Evolutionary conservation across 2,113 vertebrate species (phyloP), one percentile per base, ranked within the genome.

Genomic region (Sardina pilchardus): DNA sequence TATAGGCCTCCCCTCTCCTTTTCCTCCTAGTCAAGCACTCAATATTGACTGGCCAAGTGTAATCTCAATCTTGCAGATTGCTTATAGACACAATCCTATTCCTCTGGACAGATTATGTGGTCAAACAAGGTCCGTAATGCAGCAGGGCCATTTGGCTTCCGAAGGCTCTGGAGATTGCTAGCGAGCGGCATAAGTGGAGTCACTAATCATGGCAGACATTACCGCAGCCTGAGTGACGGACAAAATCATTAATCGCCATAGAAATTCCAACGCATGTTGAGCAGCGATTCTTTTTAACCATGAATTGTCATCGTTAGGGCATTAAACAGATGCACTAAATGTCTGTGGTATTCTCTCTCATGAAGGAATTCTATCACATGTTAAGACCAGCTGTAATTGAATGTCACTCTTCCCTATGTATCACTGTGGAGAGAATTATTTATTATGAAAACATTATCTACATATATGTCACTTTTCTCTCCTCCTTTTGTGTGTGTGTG

Each of bases 61-160:
- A 78, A 78, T 78, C 71, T 30, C 71, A 78, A 36, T 78, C 34
- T 78, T 78, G 71, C 71, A 78, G 71, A 78, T 36, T 14, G 71
- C 4, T 34, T 36, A 17, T 78, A 34, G 71, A 78, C 71, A 78
- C 71, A 34, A 78, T 78, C 71, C 71, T 78, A 17, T 36, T 78
- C 12, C 71, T 78, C 71, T 36, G 71, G 71, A 78, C 30, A 39
- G 71, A 78, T 78, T 30, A 78, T 78, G 71, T 78, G 71, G 71
- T 78, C 71, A 78, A 78, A 78, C 71, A 78, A 2, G 26, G 19
- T 6, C 14, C 10, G 34, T 14, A 36, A 5, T 16, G 30, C 71
- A 78, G 30, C 71, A 78, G 30, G 30, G 71, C 34, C 71, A 36
- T 78, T 78, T 12, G 30, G 71, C 39, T 36, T 78, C 71, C 14